Base-by-base conservation (phyloP, 2,797 vertebrate genomes). In the Meriones psammophilus region DNA sequence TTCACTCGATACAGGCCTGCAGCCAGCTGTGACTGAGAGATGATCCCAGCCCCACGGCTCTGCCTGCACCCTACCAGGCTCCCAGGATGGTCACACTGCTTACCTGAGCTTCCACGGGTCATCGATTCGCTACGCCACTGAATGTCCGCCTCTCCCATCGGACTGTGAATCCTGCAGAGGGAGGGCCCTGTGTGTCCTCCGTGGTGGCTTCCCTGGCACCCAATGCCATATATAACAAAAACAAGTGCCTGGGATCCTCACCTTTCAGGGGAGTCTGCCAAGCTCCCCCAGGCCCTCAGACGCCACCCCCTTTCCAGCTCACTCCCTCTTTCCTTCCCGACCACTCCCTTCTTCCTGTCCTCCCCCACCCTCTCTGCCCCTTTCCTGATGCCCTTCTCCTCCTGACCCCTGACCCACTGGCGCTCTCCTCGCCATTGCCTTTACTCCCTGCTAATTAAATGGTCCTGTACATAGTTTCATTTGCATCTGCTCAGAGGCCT, bases 401-500 rank as follows among this genome's bases (percentile, higher is more conserved):
- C 8, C 42, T 24, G 39, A 56, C 64, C 66, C 74, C 39, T n/a
- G 81, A 30, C 71, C 58, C 62, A 58, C 91, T 64, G 10, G 80
- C 88, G 86, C 92, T 73, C 73, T 46, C 79, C 50, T 74, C n/a
- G 58, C 69, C 79, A 46, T 13, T 8, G 6, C 58, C 92, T 90
- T 88, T 80, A 39, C 90, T 68, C 64, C 66, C 95, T 94, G 94
- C 94, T 94, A 97, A 96, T 97, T 84, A 97, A 96, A 97, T 1
- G 60, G 3, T 28, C 74, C 4, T 26, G 15, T 66, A 85, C 93
- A 54, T 64, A 30, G 68, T 66, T 96, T 95, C 92, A 86, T 80
- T 96, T 97, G 97, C 97, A 92, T 98, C 97, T 97, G 96, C 98
- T 98, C 94, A 5, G 90, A 94, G 95, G 97, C 95, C 96, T 94